phyloP scores from a whole-genome alignment of 1,140 invertebrate species.

The Meteorus sp. region DNA sequence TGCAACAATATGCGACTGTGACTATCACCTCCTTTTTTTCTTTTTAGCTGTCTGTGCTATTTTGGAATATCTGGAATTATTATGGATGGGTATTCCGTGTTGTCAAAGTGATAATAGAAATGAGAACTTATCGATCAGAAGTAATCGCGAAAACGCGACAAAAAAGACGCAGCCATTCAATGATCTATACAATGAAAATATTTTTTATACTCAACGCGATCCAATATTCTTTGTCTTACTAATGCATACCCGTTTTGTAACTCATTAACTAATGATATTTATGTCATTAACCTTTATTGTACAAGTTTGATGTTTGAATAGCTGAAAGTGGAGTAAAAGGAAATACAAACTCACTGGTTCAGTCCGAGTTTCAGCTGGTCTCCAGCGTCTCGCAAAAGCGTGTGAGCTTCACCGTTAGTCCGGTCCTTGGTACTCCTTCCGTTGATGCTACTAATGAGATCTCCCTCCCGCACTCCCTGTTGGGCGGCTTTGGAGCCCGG shows the following conservation, averaged over 20 bases:
- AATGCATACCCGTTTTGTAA: not conserved
- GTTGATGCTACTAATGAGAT: constrained; percentile 79
- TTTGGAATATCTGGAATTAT: not conserved
- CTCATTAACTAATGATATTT: no score
- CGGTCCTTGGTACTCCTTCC: constrained; percentile 69
- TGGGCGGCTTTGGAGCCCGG: constrained; percentile 78
- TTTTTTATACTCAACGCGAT: not conserved
- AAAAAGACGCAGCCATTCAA: no score
- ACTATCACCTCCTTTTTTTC: no score
- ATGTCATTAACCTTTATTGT: no score
- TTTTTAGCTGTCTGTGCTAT: no score
- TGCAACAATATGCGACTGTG: no score
- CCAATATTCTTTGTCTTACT: not conserved
- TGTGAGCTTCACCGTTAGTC: constrained; percentile 75
- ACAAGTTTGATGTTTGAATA: constrained; percentile 9
- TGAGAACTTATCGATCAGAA: constrained; percentile 16
- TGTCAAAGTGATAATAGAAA: constrained; percentile 11
- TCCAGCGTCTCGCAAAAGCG: constrained; percentile 71
- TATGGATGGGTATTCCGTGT: not conserved
- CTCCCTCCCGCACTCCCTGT: constrained; percentile 76
- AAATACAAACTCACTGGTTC: constrained; percentile 68
- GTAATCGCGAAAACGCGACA: no score
- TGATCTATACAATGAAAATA: no score
- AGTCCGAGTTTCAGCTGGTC: constrained; percentile 72
- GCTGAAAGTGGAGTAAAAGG: constrained; percentile 19